Percentiles rank a stretch among this genome's conserved stretches.
Evolutionary conservation across 2,888 invertebrate species (phyloP).

Genomic region (Myopa tessellatipennis): DNA sequence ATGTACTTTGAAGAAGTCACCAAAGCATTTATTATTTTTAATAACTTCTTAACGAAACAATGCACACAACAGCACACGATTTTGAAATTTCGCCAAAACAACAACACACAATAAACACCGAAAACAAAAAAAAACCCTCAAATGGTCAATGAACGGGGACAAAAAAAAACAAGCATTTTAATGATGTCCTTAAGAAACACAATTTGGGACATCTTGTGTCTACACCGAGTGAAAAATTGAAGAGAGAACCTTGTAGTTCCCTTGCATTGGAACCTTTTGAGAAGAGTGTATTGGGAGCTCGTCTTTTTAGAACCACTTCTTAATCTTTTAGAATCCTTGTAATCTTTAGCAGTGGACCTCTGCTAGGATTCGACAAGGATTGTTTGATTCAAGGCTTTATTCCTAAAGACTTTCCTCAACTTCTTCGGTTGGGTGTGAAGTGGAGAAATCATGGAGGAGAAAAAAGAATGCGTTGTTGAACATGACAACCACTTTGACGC

Average conservation of each 20-base stretch:
- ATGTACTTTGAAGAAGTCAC: conserved; percentile 2
- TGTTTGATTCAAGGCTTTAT: too few species aligned
- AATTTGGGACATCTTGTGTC: neutral
- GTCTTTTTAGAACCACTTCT: too few species aligned
- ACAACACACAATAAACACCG: neutral
- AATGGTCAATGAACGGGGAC: conserved; percentile 10
- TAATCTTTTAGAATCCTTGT: too few species aligned
- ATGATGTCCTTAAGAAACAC: conserved; percentile 8
- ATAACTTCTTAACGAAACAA: conserved; percentile 28
- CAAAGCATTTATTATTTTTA: neutral
- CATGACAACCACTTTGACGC: conserved; percentile 33
- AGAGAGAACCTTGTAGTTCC: neutral
- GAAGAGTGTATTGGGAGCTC: too few species aligned
- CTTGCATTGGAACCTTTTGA: too few species aligned
- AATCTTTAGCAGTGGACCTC: too few species aligned
- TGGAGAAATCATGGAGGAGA: neutral
- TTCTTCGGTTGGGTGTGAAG: too few species aligned
- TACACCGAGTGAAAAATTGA: neutral
- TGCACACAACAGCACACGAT: conserved; percentile 29
- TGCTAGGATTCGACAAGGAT: too few species aligned
- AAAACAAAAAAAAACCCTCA: neutral
- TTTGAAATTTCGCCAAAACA: conserved; percentile 16
- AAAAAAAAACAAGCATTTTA: neutral
- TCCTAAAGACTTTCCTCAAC: too few species aligned
- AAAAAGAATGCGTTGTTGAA: neutral